Percentiles rank a stretch among this genome's conserved stretches.
These are phyloP conservation scores for Rhyacichthys aspro DNA, from an alignment of 2,797 vertebrate species.

Conservation along the genomic window DNA sequence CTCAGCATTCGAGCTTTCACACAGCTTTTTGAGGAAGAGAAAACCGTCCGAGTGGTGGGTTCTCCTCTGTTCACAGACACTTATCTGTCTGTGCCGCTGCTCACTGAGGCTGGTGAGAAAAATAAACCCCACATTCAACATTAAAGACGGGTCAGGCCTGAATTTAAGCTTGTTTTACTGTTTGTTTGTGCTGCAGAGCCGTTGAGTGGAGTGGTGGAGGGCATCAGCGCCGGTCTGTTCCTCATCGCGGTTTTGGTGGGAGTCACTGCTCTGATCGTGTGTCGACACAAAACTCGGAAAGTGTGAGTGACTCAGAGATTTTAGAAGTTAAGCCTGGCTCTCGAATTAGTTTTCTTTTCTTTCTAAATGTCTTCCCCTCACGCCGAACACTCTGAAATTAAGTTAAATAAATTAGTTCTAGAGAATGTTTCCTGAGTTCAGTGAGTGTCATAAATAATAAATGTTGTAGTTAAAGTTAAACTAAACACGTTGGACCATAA, in stretches of 20 bases:
- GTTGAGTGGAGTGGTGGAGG: conserved; percentile 89
- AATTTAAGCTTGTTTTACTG: background rate
- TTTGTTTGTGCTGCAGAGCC: conserved; percentile 78
- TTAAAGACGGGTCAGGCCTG: background rate
- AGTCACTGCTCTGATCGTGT: conserved; percentile 86
- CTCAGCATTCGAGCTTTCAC: conserved; percentile 96
- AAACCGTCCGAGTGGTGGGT: conserved; percentile 65
- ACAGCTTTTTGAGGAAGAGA: conserved; percentile 86
- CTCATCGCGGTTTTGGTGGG: conserved; percentile 85
- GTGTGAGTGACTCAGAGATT: conserved; percentile 72
- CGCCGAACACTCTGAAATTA: too few species aligned
- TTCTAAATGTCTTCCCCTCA: too few species aligned
- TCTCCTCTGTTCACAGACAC: conserved; percentile 91
- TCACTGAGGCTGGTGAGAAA: conserved; percentile 88
- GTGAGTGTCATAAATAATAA: too few species aligned
- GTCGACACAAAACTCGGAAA: conserved; percentile 86
- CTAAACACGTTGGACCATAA: too few species aligned
- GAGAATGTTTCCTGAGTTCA: too few species aligned
- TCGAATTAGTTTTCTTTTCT: too few species aligned
- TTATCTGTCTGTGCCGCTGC: conserved; percentile 88
- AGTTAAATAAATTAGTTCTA: too few species aligned
- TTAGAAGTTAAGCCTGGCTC: too few species aligned
- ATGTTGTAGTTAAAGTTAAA: too few species aligned
- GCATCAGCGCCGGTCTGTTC: conserved; percentile 90
- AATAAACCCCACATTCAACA: too few species aligned